Percentiles rank a stretch among this genome's conserved stretches.
Conservation (phyloP, 1,140 invertebrate genomes). For the Hestina assimilis region DNA sequence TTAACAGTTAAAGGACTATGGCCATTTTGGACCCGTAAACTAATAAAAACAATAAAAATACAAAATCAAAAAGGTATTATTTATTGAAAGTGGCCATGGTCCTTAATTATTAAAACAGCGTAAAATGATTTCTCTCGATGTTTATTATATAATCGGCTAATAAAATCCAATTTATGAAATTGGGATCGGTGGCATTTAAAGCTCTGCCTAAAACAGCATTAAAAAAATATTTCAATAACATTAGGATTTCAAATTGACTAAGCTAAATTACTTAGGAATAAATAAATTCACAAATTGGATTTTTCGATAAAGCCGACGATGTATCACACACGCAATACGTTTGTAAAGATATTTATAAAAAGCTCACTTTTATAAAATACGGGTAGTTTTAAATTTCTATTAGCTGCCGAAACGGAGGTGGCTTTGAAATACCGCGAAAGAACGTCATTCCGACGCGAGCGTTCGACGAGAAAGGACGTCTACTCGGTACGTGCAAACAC, state of each 20-base stretch:
- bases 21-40: conserved; percentile 34
- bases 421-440: conserved; percentile 23
- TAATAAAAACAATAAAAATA: conserved; percentile 3
- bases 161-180: conserved; percentile 62
- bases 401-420: conserved; percentile 52
- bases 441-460: conserved; percentile 39
- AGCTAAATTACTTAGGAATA: conserved; percentile 34
- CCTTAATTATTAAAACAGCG: conserved; percentile 32
- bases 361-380: conserved; percentile 56
- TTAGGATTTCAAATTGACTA: conserved; percentile 26
- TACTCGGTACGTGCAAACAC: conserved; percentile 38
- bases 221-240: conserved; percentile 47
- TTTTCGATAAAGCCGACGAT: conserved; percentile 34
- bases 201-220: conserved; percentile 53
- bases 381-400: conserved; percentile 37
- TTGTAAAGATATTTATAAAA: conserved; percentile 68
- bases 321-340: conserved; percentile 66
- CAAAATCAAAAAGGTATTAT: neutral
- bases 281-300: conserved; percentile 60
- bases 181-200: conserved; percentile 27
- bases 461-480: conserved; percentile 46
- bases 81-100: conserved; percentile 39
- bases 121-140: conserved; percentile 47
- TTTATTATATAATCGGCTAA: conserved; percentile 40
- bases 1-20: conserved; percentile 45